Evolutionary conservation across 2,888 invertebrate genomes (phyloP), one percentile per base, ranked within the genome.

Genomic region (Netelia melanura): DNA sequence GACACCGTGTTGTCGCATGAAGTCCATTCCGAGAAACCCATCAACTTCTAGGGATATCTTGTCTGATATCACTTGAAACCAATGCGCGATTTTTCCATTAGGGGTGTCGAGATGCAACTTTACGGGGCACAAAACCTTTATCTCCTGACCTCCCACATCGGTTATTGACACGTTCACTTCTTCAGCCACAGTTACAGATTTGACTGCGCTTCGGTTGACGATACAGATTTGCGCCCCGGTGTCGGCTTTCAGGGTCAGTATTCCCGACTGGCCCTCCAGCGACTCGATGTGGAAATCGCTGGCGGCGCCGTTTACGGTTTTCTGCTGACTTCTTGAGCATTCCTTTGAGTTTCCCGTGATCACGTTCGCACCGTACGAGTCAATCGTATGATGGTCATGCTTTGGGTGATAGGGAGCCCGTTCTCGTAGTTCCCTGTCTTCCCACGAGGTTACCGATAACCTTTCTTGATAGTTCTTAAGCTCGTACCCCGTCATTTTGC

Each of bases 21-120:
- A 61, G 17, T 62, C 77, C 61, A 68, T 68, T 2, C 61, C 68
- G 0, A 77, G 44, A 14, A 67, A 11, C 10, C 61, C 68, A 0
- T 77, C 25, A 0, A 48, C 25, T 0, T 5, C 30, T 0, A 78
- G 9, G 1, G 14, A 11, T 6, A 70, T 48, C 1, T 48, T n/a
- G 3, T 25, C 25, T 25, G 25, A 25, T 25, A 25, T 25, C 3
- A 68, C 68, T 3, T 61, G 23, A 2, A 78, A 78, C 2, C 3
- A 5, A 5, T 70, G 48, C 3, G 2, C n/a, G 0, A 78, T 30
- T 0, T 17, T 52, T 0, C 25, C 68, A 0, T 10, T 21, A 0
- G 44, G 61, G 0, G 67, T 48, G 0, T 14, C 14, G 0, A 78
- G 8, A 0, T 54, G 10, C 3, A 78, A 3, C 0, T 43, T 11